Evolutionary conservation across 1,140 invertebrate species (phyloP).

Genomic region (Chlorops oryzae): DNA sequence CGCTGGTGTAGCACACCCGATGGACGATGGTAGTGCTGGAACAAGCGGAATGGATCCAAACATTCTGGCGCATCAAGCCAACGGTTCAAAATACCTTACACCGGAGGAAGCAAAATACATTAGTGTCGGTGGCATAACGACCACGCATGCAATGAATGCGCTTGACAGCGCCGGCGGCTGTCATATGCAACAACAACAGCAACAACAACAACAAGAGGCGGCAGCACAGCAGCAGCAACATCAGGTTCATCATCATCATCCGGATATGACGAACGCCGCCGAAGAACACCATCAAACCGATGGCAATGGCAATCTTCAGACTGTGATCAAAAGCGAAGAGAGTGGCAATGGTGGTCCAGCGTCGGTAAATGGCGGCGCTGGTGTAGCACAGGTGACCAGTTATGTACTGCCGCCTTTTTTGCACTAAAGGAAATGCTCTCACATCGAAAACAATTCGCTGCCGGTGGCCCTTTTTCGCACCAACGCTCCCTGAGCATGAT

Average conservation of each 20-base stretch:
- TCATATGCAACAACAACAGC: constrained; percentile 14
- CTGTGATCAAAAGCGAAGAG: constrained; percentile 45
- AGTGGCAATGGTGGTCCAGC: constrained; percentile 14
- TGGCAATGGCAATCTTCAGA: constrained; percentile 33
- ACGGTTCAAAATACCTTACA: constrained; percentile 29
- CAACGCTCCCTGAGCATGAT: no score
- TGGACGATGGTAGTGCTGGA: constrained; percentile 21
- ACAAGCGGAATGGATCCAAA: background rate
- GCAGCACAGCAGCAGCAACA: constrained; percentile 16
- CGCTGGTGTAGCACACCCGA: constrained; percentile 8
- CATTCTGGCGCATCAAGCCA: constrained; percentile 27
- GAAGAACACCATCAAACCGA: constrained; percentile 13
- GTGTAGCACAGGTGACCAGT: constrained; percentile 31
- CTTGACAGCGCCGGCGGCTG: constrained; percentile 8
- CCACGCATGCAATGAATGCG: constrained; percentile 1
- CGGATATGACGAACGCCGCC: constrained; percentile 7
- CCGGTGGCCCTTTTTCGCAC: constrained; percentile 33
- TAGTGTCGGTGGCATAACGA: constrained; percentile 1
- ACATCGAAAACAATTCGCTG: constrained; percentile 36
- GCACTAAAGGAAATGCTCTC: constrained; percentile 47
- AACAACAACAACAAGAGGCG: constrained; percentile 14
- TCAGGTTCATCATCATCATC: constrained; percentile 5
- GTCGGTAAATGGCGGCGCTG: constrained; percentile 19
- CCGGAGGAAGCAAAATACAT: constrained; percentile 40
- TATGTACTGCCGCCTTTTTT: constrained; percentile 48